Conservation (phyloP, 2,888 invertebrate species). For the Chaitophorus viminalis region DNA sequence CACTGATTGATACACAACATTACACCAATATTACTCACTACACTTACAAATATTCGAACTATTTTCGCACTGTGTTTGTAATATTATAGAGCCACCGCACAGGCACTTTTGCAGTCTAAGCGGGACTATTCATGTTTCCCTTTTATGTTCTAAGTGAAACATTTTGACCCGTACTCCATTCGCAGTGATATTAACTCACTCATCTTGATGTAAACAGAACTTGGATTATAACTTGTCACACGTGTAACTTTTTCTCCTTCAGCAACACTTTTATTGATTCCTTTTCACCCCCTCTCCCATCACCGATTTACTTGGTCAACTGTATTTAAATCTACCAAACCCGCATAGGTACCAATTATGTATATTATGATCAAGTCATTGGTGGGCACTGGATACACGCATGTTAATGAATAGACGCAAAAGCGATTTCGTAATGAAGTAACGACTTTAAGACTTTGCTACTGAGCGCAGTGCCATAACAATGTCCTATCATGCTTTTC, state of each 20-base stretch:
- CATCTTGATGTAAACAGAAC: background rate
- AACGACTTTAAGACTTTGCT: too few relatives aligned
- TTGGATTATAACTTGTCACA: background rate
- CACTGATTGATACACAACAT: too few relatives aligned
- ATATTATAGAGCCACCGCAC: background rate
- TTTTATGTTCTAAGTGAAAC: background rate
- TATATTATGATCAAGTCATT: constrained; percentile 29
- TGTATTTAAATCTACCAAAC: background rate
- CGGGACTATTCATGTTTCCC: background rate
- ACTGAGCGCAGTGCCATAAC: too few relatives aligned
- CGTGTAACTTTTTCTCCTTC: background rate
- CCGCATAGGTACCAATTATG: constrained; percentile 15
- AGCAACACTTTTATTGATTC: background rate
- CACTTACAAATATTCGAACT: too few relatives aligned
- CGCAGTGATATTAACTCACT: background rate
- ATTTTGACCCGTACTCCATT: background rate
- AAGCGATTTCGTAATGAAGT: too few relatives aligned
- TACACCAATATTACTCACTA: too few relatives aligned
- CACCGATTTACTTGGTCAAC: background rate
- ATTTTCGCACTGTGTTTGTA: background rate
- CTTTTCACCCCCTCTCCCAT: background rate
- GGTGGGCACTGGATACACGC: background rate
- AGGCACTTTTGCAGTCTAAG: background rate
- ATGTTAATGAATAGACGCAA: too few relatives aligned
- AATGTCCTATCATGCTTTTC: too few relatives aligned